Evolutionary conservation across 2,888 invertebrate species (phyloP).

Genomic region (Selenia dentaria): DNA sequence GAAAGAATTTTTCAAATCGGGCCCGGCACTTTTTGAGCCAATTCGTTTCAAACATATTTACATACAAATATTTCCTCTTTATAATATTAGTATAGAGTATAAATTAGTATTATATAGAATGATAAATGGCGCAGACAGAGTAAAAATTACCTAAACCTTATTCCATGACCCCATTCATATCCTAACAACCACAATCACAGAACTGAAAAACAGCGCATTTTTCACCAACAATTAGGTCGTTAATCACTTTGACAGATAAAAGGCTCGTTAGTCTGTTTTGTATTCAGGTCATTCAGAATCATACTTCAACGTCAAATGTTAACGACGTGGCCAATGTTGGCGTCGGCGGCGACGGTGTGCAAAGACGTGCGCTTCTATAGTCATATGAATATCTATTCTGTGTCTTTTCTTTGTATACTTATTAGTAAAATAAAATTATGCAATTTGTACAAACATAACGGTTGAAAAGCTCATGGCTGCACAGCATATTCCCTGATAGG

Average conservation of each 20-base stretch:
- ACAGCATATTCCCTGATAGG: too few species aligned
- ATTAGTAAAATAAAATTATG: too few species aligned
- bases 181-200: constrained; percentile 1
- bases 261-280: constrained; percentile 22
- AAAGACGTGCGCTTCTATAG: background rate
- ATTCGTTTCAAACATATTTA: too few species aligned
- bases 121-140: too few species aligned
- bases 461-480: too few species aligned
- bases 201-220: constrained; percentile 25
- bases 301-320: constrained; percentile 29
- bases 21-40: too few species aligned
- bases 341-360: background rate
- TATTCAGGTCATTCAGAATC: constrained; percentile 26
- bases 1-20: too few species aligned
- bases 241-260: constrained; percentile 31
- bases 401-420: background rate
- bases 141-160: too few species aligned
- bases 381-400: background rate
- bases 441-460: too few species aligned
- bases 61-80: too few species aligned
- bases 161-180: constrained; percentile 9
- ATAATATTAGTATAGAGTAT: too few species aligned
- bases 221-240: constrained; percentile 30
- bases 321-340: constrained; percentile 10
- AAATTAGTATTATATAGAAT: too few species aligned